Evolutionary conservation across 1,140 invertebrate genomes (phyloP), one percentile per base, ranked within the genome.

Genomic region (Orchestia grillus): DNA sequence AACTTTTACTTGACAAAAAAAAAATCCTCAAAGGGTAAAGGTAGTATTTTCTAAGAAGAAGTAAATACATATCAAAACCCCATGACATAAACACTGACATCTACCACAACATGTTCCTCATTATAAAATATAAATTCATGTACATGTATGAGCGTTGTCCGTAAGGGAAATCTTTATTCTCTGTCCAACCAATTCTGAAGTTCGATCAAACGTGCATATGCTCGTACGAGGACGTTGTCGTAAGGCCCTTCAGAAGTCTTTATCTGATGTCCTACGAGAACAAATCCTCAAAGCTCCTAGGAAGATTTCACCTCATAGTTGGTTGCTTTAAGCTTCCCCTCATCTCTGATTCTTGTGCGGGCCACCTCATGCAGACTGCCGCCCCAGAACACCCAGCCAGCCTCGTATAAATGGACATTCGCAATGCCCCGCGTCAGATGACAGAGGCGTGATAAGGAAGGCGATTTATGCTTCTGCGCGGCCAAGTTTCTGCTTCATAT

Each of bases 361-460:
- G 28, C 62, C 28, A 36, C 62, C 15, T 77, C 62, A n/a, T n/a
- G n/a, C n/a, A 77, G 62, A 8, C 62, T 77, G 15, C 62, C 36
- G 62, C 36, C 62, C 11, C 62, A 77, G 36, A 77, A 77, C 62
- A 77, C 62, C 11, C 11, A 36, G 62, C 36, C 62, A 15, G 62
- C 3, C 62, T 77, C 62, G 62, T 77, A 15, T 77, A 77, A 77
- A 77, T 77, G 28, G 62, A 36, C 62, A 77, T 77, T 77, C 62
- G 28, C 62, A 15, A 77, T 77, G 62, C 62, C 11, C 11, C 11
- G 62, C 62, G 62, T 95, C 41, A 95, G 57, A 77, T 77, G 44
- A 43, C 95, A 44, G 95, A 77, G 41, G 41, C 44, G 41, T 77
- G 87, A 77, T 95, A 95, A 95, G 87, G 41, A 95, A 42, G 57